Evolutionary conservation across 2,113 vertebrate genomes (phyloP).

Genomic region (Procavia capensis): DNA sequence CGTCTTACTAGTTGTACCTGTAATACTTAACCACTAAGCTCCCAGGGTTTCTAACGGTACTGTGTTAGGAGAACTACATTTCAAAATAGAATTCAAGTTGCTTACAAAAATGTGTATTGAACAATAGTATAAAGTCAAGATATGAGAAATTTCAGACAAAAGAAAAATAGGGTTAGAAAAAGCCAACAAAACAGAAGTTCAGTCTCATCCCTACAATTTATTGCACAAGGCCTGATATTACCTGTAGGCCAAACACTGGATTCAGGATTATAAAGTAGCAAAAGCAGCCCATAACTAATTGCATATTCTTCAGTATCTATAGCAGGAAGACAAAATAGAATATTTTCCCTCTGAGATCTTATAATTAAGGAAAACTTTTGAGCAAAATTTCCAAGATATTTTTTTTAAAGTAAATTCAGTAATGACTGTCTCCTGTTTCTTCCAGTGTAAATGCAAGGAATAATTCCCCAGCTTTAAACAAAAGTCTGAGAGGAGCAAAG

Average conservation of each 20-base stretch:
- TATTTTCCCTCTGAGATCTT: rapidly evolving
- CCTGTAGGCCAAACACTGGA: background rate
- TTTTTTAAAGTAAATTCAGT: background rate
- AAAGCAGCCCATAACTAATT: rapidly evolving
- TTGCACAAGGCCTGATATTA: rapidly evolving
- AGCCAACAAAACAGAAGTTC: background rate
- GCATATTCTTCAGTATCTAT: rapidly evolving
- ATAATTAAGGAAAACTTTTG: rapidly evolving
- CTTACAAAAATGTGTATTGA: background rate
- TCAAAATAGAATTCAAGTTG: background rate
- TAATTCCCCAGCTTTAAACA: background rate
- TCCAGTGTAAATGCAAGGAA: background rate
- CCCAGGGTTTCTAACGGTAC: too few relatives aligned
- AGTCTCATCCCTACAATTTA: rapidly evolving
- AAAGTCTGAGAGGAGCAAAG: background rate
- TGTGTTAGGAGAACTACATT: rapidly evolving
- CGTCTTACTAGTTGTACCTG: too few relatives aligned
- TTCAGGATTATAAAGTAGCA: background rate
- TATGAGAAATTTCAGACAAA: background rate
- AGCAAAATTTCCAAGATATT: too few relatives aligned
- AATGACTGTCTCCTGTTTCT: too few relatives aligned
- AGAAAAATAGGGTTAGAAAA: background rate
- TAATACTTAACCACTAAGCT: too few relatives aligned
- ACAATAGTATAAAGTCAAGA: background rate
- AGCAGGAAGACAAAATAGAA: too few relatives aligned